Base-by-base conservation (phyloP, 2,888 invertebrate genomes). In the Hanleya hanleyi region DNA sequence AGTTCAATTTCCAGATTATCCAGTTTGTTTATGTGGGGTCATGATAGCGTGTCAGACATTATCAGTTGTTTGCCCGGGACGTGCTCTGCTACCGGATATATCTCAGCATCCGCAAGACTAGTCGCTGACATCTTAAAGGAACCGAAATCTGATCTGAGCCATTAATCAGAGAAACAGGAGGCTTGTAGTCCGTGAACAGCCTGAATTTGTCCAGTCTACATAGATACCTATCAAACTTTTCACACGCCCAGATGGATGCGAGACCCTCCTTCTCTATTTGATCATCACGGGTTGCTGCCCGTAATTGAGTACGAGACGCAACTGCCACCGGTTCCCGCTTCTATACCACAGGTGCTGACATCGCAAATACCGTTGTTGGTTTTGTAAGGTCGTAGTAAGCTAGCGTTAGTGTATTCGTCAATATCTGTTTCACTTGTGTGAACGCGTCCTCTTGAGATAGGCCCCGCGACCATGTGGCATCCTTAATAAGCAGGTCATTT, bases 401-500 rank as follows among this genome's bases (percentile, higher is more conserved):
- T 15, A 77, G 68, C 5, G 49, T 61, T 35, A 65, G 72, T 41
- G 77, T 38, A 22, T 38, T 37, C 18, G 38, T 29, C 33, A 77
- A 18, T 36, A 67, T n/a, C 38, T 62, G 15, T 29, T 73, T 73
- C 4, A 57, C 49, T 1, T 49, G 32, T 18, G 18, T 32, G 33
- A 64, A 36, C 18, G 36, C 26, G 18, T 22, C 2, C 36, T 64
- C 32, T 64, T 64, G 64, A 35, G 33, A 4, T 18, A 22, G 18
- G 12, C 33, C 73, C 78, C 75, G 78, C 1, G 41, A 3, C 78
- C 77, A 78, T 12, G 36, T 38, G 15, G 38, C n/a, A 61, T 78
- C 69, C 41, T 29, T 26, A 12, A 64, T 57, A 4, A 76, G 37
- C 18, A 76, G 36, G 18, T 67, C 76, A 37, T 18, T 71, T 37